Percentiles rank a stretch among this genome's conserved stretches.
Evolutionary conservation across 2,113 vertebrate genomes (phyloP).

Genomic region (Theristicus caerulescens): DNA sequence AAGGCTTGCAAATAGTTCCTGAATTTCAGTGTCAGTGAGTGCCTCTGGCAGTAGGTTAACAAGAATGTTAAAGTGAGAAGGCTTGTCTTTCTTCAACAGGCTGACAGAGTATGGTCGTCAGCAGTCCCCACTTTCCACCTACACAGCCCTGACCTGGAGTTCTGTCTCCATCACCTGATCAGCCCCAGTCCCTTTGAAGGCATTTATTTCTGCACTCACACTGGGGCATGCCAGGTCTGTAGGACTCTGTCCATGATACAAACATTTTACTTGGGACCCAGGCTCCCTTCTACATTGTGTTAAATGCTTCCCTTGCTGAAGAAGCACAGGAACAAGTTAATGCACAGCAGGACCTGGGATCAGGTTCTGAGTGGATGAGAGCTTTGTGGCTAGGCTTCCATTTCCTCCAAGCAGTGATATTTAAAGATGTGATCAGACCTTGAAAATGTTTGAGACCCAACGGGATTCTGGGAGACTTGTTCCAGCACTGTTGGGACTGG

Average conservation of each 20-base stretch:
- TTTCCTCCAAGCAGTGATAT: not conserved
- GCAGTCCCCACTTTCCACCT: not conserved
- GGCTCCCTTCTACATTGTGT: rapidly evolving
- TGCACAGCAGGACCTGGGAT: not conserved
- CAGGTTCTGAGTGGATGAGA: not conserved
- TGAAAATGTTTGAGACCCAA: not conserved
- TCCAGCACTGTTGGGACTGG: not conserved
- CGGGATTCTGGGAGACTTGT: not conserved
- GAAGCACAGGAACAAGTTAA: not conserved
- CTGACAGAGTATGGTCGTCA: not conserved
- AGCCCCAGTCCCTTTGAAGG: not conserved
- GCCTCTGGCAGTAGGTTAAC: not conserved
- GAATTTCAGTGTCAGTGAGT: not conserved
- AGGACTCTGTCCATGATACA: not conserved
- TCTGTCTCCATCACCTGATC: not conserved
- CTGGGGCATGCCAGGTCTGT: not conserved
- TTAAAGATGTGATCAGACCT: not conserved
- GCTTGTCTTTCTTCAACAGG: not conserved
- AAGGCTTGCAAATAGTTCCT: not conserved
- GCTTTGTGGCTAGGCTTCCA: not conserved
- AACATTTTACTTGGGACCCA: not conserved
- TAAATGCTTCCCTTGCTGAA: not conserved
- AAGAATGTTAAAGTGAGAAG: not conserved
- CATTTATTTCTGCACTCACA: not conserved
- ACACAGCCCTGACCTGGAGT: not conserved